Percentiles rank a stretch among this genome's conserved stretches.
Conservation (phyloP, 2,888 invertebrate species). For the Drosophila kambysellisi region DNA sequence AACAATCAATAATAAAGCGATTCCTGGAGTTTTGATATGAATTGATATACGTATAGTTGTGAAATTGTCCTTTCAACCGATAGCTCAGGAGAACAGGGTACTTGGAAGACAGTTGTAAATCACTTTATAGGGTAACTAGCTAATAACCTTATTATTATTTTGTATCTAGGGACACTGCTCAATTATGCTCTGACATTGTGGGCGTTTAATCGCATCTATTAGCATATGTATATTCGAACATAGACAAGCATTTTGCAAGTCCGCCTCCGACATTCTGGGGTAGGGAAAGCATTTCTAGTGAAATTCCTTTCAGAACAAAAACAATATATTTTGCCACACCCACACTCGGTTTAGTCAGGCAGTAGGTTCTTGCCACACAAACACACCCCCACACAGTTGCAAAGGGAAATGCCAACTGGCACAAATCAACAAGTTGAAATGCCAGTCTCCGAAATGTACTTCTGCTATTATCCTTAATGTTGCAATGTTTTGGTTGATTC, state of each 20-base stretch:
- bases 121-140: conserved; percentile 11
- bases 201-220: conserved; percentile 81
- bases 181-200: conserved; percentile 43
- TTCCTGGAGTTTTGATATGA: not conserved
- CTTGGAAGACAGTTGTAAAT: not conserved
- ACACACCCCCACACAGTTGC: not conserved
- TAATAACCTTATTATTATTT: not conserved
- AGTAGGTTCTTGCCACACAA: conserved; percentile 4
- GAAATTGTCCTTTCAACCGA: not conserved
- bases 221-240: conserved; percentile 41
- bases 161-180: conserved; percentile 25
- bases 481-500: conserved; percentile 32
- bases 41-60: not conserved
- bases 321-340: conserved; percentile 43
- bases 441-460: conserved; percentile 29
- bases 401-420: conserved; percentile 36
- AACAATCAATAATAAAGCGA: not conserved
- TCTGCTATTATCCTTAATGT: conserved; percentile 29
- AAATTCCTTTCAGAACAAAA: conserved; percentile 48
- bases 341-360: conserved; percentile 17
- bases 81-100: not conserved
- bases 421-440: conserved; percentile 62
- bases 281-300: conserved; percentile 10
- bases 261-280: conserved; percentile 29
- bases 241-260: conserved; percentile 42